Percentiles rank a stretch among this genome's conserved stretches.
phyloP scores from a whole-genome alignment of 2,797 vertebrate species.

The Triplophysa yarkandensis region DNA sequence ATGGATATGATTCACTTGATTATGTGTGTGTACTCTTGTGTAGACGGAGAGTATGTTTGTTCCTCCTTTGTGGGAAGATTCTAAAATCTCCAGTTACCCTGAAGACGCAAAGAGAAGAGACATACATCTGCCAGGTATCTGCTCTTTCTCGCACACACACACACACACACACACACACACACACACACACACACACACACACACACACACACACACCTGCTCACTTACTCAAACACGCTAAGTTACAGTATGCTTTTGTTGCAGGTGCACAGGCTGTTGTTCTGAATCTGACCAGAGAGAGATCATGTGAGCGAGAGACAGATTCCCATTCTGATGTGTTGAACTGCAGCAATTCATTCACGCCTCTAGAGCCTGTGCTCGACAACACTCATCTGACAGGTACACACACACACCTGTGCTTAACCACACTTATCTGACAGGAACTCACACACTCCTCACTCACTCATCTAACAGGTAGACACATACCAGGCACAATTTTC shows the following conservation, averaged over 20 bases:
- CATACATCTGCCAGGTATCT: conserved; percentile 11
- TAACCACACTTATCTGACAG: conserved; percentile 13
- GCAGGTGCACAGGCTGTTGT: conserved; percentile 46
- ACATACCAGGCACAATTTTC: not conserved
- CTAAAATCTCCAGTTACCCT: not conserved
- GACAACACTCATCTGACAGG: conserved; percentile 47
- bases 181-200: too few relatives aligned
- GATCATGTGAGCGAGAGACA: conserved; percentile 18
- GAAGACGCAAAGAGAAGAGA: not conserved
- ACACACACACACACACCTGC: too few relatives aligned
- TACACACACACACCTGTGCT: conserved; percentile 4
- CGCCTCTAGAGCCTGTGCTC: conserved; percentile 51
- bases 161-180: too few relatives aligned
- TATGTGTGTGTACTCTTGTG: conserved; percentile 41
- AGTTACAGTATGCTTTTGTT: too few relatives aligned
- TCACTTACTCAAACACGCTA: too few relatives aligned
- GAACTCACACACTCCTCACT: conserved; percentile 15
- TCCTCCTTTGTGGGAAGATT: not conserved
- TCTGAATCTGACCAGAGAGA: conserved; percentile 52
- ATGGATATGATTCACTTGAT: not conserved
- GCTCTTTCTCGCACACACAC: not conserved
- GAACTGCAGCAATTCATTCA: conserved; percentile 44
- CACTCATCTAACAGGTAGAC: not conserved
- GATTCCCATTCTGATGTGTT: conserved; percentile 32
- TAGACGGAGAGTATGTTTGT: conserved; percentile 31